Conservation (phyloP, 1,140 invertebrate species). For the Stenopsyche tienmushanensis region DNA sequence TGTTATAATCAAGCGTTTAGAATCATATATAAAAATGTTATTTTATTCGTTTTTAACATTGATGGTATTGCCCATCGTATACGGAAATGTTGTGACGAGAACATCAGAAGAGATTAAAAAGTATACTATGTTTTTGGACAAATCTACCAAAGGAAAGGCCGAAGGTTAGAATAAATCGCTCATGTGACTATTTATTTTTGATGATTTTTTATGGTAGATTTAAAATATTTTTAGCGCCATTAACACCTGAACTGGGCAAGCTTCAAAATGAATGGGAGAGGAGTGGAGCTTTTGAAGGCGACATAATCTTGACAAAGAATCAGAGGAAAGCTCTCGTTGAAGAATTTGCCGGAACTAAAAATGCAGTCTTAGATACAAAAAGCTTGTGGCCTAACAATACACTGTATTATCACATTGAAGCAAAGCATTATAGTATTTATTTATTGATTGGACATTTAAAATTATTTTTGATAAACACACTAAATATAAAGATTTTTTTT, state of each 20-base stretch:
- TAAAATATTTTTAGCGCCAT: not conserved
- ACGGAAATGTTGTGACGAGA: not conserved
- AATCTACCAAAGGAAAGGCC: not conserved
- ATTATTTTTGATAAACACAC: not conserved
- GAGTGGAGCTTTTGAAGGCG: conserved; percentile 55
- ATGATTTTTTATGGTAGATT: not conserved
- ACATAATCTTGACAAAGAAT: conserved; percentile 51
- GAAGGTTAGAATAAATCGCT: not conserved
- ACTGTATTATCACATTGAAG: conserved; percentile 59
- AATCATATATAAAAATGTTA: too few species aligned
- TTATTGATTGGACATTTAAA: not conserved
- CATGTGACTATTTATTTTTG: not conserved
- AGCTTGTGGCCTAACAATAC: conserved; percentile 64
- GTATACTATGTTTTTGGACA: not conserved
- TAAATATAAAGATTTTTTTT: not conserved
- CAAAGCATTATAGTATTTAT: conserved; percentile 7
- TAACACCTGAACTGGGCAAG: conserved; percentile 14
- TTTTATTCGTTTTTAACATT: too few species aligned
- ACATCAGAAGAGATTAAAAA: conserved; percentile 12
- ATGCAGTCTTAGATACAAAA: conserved; percentile 60
- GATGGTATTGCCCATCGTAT: too few species aligned
- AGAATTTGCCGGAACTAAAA: conserved; percentile 52
- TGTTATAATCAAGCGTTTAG: too few species aligned
- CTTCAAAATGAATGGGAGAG: conserved; percentile 51
- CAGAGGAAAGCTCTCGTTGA: conserved; percentile 51